These are phyloP conservation scores for Melopsittacus undulatus DNA, from an alignment of 2,797 vertebrate species.

Conservation along the genomic window DNA sequence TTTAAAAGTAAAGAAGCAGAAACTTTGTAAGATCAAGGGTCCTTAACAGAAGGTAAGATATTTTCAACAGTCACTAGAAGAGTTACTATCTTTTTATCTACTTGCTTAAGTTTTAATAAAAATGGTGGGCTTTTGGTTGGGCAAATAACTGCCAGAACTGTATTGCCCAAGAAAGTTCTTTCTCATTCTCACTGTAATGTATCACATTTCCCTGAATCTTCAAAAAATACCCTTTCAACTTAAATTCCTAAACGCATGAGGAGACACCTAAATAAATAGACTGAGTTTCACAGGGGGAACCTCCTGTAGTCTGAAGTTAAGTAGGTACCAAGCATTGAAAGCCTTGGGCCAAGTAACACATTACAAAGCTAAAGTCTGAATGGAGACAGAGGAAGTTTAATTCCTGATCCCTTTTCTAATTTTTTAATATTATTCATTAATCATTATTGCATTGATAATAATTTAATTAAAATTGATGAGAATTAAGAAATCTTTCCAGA, in stretches of 20 bases:
- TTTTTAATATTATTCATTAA: background rate
- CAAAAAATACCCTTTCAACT: background rate
- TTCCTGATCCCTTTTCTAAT: background rate
- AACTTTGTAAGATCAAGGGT: background rate
- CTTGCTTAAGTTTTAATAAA: background rate
- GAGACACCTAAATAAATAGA: background rate
- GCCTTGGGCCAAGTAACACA: background rate
- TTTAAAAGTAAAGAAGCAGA: conserved; percentile 39
- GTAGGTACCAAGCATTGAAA: background rate
- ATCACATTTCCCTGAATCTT: background rate
- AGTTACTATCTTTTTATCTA: background rate
- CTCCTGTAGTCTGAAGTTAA: background rate
- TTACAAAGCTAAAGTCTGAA: background rate
- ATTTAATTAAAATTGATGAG: background rate
- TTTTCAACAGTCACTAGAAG: background rate
- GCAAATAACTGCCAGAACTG: background rate
- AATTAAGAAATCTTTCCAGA: background rate
- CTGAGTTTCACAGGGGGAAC: background rate
- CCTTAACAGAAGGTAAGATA: conserved; percentile 8
- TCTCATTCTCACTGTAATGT: background rate
- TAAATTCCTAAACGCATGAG: background rate
- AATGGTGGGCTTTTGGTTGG: background rate
- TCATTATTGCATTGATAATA: background rate
- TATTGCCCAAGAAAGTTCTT: background rate
- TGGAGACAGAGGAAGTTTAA: background rate